Base-by-base conservation (phyloP, 2,888 invertebrate species). In the Trisateles emortualis region DNA sequence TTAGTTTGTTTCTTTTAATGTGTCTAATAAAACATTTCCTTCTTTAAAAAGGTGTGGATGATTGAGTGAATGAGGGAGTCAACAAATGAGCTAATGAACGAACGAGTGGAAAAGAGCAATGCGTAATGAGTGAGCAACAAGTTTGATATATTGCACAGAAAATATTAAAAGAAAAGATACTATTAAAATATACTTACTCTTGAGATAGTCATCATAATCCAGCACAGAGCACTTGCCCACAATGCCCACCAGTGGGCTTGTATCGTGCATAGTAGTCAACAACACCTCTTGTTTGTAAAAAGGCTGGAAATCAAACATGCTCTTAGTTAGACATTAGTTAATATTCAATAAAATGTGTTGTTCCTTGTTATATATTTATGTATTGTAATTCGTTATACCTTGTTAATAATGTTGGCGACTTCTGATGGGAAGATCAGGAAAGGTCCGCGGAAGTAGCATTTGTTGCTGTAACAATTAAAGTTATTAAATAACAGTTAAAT, bases 251-350 rank as follows among this genome's bases (percentile, higher is more conserved):
- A 99, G 94, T 2, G 98, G 97, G 84, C 97, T 97, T 0, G 97
- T 97, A 78, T 98, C 98, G 81, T 98, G 98, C 62, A 97, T 95
- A 0, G 97, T 96, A 24, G 98, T 98, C 29, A 98, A 92, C 75
- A 99, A 95, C 55, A 99, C 95, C 90, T 99, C 99, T 90, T 98
- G 98, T 72, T 97, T 96, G 93, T 97, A 99, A 89, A 98, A 99
- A 42, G 97, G 94, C 90, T 95, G 91, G 14, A 83, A 84, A 36
- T 59, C 72, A 54, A 68, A 69, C 68, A 68, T 64, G 36, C 72
- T 70, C 72, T 69, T 57, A 68, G 69, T 69, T 71, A 68, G 53
- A 39, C 26, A 32, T 29, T 36, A 36, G 45, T 9, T 22, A 22
- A 47, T 47, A 43, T 35, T 39, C 47, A 16, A 22, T 35, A 1